Conservation (phyloP, 2,888 invertebrate species). For the Calameuta filiformis region DNA sequence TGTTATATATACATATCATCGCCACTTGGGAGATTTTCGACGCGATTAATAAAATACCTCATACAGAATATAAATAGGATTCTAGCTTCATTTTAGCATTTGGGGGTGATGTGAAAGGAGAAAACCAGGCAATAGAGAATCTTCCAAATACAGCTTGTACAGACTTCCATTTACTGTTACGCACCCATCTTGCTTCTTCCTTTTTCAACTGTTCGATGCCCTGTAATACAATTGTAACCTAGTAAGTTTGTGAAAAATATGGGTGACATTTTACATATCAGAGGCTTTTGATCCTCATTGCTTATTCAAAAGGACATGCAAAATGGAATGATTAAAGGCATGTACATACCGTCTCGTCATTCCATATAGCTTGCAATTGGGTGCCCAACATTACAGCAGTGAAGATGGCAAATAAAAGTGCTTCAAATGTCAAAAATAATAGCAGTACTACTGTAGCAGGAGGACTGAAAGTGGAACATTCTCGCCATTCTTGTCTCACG, state of each 20-base stretch:
- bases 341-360: conserved; percentile 89
- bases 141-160: conserved; percentile 97
- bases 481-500: conserved; percentile 93
- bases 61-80: conserved; percentile 87
- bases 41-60: conserved; percentile 53
- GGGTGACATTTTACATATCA: background rate
- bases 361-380: conserved; percentile 96
- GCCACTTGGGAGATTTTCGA: background rate
- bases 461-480: conserved; percentile 92
- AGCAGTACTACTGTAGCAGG: conserved; percentile 95
- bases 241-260: background rate
- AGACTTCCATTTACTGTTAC: conserved; percentile 93
- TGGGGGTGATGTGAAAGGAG: conserved; percentile 88
- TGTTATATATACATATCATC: background rate
- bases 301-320: background rate
- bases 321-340: background rate
- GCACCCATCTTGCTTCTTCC: conserved; percentile 93
- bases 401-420: conserved; percentile 96
- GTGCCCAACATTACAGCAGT: conserved; percentile 98
- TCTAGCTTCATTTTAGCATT: conserved; percentile 82
- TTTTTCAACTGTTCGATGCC: conserved; percentile 98
- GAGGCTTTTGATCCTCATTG: background rate
- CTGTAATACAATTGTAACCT: conserved; percentile 67
- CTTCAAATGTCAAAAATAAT: conserved; percentile 92
- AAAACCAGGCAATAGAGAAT: conserved; percentile 95